Percentiles rank a stretch among this genome's conserved stretches.
These are phyloP conservation scores for Coturnix japonica DNA, from an alignment of 2,113 vertebrate species.

Conservation along the genomic window DNA sequence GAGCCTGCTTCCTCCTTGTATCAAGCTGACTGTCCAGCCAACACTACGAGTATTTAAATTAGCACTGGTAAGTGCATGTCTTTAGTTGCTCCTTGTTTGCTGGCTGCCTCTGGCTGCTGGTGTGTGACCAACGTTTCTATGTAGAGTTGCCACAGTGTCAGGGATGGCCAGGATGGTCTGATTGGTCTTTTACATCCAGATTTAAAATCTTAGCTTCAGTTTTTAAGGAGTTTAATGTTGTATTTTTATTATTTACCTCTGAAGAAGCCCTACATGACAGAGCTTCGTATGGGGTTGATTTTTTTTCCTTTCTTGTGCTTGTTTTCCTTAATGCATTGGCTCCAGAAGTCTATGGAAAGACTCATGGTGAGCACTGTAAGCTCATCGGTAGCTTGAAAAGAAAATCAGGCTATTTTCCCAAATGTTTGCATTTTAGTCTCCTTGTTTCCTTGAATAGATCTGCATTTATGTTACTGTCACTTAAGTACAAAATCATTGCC, in stretches of 20 bases:
- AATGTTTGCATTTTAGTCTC: not conserved
- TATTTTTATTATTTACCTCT: not conserved
- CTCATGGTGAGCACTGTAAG: not conserved
- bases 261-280: not conserved
- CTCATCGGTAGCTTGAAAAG: not conserved
- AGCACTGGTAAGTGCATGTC: constrained; percentile 86
- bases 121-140: not conserved
- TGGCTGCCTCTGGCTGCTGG: not conserved
- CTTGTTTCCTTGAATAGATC: not conserved
- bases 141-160: not conserved
- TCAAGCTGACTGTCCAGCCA: constrained; percentile 86
- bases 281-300: not conserved
- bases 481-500: not conserved
- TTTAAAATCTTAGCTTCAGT: not conserved
- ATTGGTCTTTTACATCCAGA: not conserved
- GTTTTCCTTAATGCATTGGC: not conserved
- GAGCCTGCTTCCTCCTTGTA: constrained; percentile 85
- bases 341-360: not conserved
- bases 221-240: not conserved
- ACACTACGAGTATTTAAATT: constrained; percentile 90
- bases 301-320: not conserved
- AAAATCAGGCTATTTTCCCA: not conserved
- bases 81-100: not conserved
- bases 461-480: not conserved
- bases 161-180: not conserved